These are phyloP conservation scores for Cryptus viduatorius DNA, from an alignment of 2,888 invertebrate genomes.

Conservation along the genomic window DNA sequence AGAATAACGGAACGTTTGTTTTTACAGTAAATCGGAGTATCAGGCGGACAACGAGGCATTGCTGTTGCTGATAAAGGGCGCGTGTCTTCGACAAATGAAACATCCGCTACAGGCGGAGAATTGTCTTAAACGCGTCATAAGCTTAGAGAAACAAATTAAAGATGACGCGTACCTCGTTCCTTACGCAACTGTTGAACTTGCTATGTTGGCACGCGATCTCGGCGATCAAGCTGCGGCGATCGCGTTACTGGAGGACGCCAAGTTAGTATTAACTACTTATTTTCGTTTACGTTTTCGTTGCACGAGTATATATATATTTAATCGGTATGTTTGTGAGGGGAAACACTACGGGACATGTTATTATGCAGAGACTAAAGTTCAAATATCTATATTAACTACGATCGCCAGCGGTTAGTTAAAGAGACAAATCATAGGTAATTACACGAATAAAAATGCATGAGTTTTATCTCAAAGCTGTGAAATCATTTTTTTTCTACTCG, in stretches of 20 bases:
- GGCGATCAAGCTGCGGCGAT: conserved; percentile 90
- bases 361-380: background rate
- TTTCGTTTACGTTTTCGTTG: conserved; percentile 28
- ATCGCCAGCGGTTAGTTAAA: background rate
- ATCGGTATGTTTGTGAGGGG: background rate
- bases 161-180: conserved; percentile 95
- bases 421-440: background rate
- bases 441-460: background rate
- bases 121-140: conserved; percentile 88
- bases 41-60: conserved; percentile 91
- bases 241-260: conserved; percentile 92
- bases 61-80: conserved; percentile 92
- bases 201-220: conserved; percentile 90
- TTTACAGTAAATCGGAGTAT: conserved; percentile 85
- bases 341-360: background rate
- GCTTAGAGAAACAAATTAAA: conserved; percentile 90
- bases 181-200: conserved; percentile 94
- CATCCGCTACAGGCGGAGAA: conserved; percentile 92
- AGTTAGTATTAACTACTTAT: conserved; percentile 86
- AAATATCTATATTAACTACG: background rate
- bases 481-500: background rate
- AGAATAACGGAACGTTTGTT: conserved; percentile 14
- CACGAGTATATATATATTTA: background rate
- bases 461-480: background rate
- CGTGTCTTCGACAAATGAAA: conserved; percentile 92